A percentile compares a stretch with the other conserved stretches of the same genome.
Evolutionary conservation across 2,797 vertebrate species (phyloP).

Genomic region (Forpus xanthops): DNA sequence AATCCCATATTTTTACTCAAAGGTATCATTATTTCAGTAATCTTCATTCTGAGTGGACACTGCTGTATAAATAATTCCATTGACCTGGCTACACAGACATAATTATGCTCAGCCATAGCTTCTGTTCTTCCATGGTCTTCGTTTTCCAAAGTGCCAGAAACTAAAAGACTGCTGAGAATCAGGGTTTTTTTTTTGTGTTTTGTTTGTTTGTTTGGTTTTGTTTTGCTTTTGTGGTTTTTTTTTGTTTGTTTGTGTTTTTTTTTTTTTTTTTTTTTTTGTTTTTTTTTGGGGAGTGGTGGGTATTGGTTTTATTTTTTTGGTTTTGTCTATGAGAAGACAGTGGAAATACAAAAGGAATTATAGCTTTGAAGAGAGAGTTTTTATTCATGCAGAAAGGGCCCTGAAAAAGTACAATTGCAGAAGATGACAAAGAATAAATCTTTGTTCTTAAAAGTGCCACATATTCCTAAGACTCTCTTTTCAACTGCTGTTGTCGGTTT

Average conservation of each 20-base stretch:
- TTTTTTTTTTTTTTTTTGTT: neutral
- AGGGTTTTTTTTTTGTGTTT: neutral
- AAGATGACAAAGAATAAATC: constrained; percentile 55
- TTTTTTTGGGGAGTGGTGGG: too few relatives aligned
- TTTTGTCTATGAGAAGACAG: constrained; percentile 30
- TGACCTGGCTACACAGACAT: neutral
- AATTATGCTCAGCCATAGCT: neutral
- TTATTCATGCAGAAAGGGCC: constrained; percentile 50
- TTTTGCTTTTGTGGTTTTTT: neutral
- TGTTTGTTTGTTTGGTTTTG: neutral
- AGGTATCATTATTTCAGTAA: neutral
- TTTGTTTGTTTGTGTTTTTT: neutral
- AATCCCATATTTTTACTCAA: neutral
- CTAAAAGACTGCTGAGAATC: neutral
- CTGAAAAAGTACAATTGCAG: constrained; percentile 24
- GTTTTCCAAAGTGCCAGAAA: neutral
- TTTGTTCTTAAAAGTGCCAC: constrained; percentile 40
- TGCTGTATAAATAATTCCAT: neutral
- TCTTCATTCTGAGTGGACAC: neutral
- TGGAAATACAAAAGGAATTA: constrained; percentile 22
- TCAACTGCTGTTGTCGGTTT: neutral
- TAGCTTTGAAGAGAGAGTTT: constrained; percentile 45
- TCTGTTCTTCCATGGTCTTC: neutral
- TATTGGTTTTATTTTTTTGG: neutral
- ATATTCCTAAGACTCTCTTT: constrained; percentile 13